Conservation (phyloP, 2,113 vertebrate species). For the Callospermophilus lateralis region DNA sequence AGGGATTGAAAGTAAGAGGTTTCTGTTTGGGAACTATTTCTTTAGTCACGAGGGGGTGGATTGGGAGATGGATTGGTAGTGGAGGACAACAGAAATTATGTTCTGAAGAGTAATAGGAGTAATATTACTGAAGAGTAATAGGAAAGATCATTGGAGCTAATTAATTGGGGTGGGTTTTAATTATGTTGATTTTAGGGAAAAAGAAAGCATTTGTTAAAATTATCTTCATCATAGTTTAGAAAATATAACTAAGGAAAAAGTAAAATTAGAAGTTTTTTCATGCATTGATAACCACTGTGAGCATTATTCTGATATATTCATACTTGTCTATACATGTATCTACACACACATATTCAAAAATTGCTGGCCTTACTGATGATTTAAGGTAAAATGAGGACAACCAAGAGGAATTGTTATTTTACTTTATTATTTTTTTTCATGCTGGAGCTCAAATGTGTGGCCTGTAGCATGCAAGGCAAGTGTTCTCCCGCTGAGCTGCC, state of each 20-base stretch:
- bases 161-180: no score
- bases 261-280: constrained; percentile 24
- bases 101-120: neutral
- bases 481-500: no score
- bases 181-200: no score
- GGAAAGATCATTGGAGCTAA: no score
- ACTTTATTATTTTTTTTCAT: no score
- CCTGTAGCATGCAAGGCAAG: no score
- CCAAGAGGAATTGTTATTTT: neutral
- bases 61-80: neutral
- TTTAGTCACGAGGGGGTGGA: neutral
- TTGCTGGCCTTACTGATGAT: neutral
- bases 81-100: neutral
- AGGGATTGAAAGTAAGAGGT: neutral
- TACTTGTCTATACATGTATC: neutral
- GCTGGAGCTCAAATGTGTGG: no score
- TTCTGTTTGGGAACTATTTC: constrained; percentile 45
- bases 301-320: constrained; percentile 13
- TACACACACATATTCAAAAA: neutral
- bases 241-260: constrained; percentile 27
- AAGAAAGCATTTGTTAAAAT: no score
- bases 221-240: constrained; percentile 21
- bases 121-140: no score
- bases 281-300: neutral
- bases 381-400: neutral